Percentiles rank a stretch among this genome's conserved stretches.
Evolutionary conservation across 2,888 invertebrate species (phyloP).

Genomic region (Pristionchus mayeri): DNA sequence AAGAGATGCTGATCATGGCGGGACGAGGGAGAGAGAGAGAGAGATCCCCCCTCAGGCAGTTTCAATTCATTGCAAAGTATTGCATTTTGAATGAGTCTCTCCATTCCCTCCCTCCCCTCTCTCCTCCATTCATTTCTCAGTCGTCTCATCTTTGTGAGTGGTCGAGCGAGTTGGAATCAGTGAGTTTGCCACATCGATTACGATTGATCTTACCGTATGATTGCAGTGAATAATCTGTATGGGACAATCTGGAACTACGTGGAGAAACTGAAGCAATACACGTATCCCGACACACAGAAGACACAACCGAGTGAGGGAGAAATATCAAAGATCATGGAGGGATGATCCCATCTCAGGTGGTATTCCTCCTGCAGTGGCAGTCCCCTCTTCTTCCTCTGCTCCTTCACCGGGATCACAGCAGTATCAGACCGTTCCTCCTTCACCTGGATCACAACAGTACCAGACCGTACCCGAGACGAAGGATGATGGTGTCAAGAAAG

Average conservation of each 20-base stretch:
- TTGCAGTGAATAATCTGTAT: conserved; percentile 23
- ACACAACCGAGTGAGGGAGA: conserved; percentile 5
- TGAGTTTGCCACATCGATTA: not conserved
- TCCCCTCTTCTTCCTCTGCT: not conserved
- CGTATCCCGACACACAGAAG: conserved; percentile 4
- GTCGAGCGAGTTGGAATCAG: not conserved
- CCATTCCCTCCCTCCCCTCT: not conserved
- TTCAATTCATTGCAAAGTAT: not conserved
- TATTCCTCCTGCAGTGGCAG: conserved; percentile 12
- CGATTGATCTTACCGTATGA: too few species aligned
- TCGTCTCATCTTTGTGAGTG: not conserved
- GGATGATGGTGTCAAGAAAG: conserved; percentile 11
- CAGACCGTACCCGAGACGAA: not conserved
- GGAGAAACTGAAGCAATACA: conserved; percentile 14
- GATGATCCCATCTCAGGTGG: not conserved
- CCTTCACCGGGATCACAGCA: not conserved
- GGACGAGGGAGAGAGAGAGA: too few species aligned
- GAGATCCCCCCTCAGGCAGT: too few species aligned
- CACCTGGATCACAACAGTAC: not conserved
- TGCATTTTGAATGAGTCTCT: conserved; percentile 1
- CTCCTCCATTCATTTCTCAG: conserved; percentile 2
- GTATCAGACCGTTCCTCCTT: conserved; percentile 18
- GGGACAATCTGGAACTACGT: conserved; percentile 9
- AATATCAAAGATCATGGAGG: not conserved
- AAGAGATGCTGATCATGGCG: too few species aligned